Percentiles rank a stretch among this genome's conserved stretches.
These are phyloP conservation scores for Todus mexicanus DNA, from an alignment of 2,797 vertebrate genomes.

Conservation along the genomic window DNA sequence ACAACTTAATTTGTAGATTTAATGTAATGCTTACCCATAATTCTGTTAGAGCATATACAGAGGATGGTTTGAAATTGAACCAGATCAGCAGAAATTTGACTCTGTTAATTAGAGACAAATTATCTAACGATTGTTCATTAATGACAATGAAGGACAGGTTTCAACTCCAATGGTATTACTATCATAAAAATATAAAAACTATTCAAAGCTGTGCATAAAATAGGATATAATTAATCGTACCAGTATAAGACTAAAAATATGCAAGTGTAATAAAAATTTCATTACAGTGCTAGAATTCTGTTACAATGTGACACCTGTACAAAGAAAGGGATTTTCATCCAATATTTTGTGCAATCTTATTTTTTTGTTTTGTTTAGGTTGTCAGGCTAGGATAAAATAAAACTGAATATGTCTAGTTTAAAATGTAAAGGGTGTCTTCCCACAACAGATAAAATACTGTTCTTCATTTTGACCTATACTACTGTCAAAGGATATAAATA, in stretches of 20 bases:
- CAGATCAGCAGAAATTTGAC: not conserved
- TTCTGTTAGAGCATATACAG: not conserved
- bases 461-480: not conserved
- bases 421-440: not conserved
- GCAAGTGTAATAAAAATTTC: not conserved
- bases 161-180: not conserved
- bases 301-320: not conserved
- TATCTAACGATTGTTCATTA: not conserved
- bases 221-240: not conserved
- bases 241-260: not conserved
- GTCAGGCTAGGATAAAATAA: not conserved
- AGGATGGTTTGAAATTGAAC: not conserved
- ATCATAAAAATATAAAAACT: not conserved
- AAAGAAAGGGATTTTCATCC: not conserved
- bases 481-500: not conserved
- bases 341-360: not conserved
- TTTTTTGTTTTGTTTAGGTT: not conserved
- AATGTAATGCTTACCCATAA: not conserved
- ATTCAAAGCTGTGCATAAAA: not conserved
- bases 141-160: not conserved
- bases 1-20: not conserved
- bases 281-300: not conserved
- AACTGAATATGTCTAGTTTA: not conserved
- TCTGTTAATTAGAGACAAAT: not conserved
- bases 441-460: not conserved